Conservation (phyloP, 2,888 invertebrate genomes). For the Monopis laevigella region DNA sequence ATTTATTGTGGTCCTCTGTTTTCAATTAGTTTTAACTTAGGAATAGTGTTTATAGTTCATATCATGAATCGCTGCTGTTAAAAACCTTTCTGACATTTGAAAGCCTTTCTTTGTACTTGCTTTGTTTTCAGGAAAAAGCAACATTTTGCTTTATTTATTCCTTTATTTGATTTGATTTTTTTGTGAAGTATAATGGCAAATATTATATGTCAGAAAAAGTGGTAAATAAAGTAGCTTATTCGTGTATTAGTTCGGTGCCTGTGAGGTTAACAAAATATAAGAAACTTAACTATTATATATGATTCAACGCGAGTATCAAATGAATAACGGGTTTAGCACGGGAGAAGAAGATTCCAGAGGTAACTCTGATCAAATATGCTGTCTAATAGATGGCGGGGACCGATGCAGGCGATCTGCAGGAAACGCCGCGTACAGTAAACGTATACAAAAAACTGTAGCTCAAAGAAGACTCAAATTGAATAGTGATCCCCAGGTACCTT, state of each 20-base stretch:
- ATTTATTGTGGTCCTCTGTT: too few species aligned
- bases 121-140: too few species aligned
- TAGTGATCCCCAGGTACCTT: conserved; percentile 77
- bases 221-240: too few species aligned
- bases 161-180: too few species aligned
- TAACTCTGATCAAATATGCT: conserved; percentile 90
- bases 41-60: too few species aligned
- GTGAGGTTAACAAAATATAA: conserved; percentile 33
- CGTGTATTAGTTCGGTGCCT: conserved; percentile 38
- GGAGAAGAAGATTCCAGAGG: conserved; percentile 91
- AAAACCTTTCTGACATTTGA: too few species aligned
- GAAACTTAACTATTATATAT: conserved; percentile 57
- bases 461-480: conserved; percentile 89
- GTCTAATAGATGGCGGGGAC: conserved; percentile 88
- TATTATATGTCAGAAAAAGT: too few species aligned
- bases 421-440: conserved; percentile 95
- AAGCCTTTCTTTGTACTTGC: too few species aligned
- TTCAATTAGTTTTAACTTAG: too few species aligned
- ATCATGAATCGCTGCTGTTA: too few species aligned
- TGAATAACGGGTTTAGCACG: conserved; percentile 90
- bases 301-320: conserved; percentile 67
- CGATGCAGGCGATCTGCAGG: conserved; percentile 89
- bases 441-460: conserved; percentile 94
- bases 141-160: too few species aligned
- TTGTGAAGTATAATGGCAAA: too few species aligned